A percentile compares a stretch with the other conserved stretches of the same genome.
Conservation (phyloP, 2,113 vertebrate genomes). For the Cheirogaleus medius region DNA sequence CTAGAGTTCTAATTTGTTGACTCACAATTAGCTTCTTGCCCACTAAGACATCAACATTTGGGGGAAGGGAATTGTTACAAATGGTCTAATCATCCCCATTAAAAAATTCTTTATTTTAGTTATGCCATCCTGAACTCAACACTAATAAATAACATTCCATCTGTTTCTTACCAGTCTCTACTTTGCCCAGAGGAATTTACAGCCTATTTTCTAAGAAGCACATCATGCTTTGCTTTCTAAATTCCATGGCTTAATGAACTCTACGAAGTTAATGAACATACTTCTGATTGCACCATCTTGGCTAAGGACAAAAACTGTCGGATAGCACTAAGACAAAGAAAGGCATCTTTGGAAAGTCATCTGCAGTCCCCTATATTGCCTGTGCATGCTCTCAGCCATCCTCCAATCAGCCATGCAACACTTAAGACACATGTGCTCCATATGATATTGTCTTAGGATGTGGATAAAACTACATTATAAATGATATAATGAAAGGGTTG, state of each 20-base stretch:
- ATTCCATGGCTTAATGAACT: neutral
- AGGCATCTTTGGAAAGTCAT: neutral
- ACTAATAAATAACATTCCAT: slow-evolving; percentile 11
- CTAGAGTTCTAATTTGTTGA: neutral
- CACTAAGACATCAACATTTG: neutral
- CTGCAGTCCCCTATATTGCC: neutral
- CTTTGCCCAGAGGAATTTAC: neutral
- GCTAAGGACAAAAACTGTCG: neutral
- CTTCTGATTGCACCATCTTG: neutral
- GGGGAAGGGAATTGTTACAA: neutral
- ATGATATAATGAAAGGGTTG: neutral
- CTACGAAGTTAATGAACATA: neutral
- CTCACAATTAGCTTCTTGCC: neutral
- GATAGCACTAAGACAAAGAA: neutral
- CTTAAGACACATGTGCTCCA: neutral
- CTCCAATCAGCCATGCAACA: neutral
- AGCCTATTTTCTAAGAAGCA: neutral
- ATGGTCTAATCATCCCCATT: neutral
- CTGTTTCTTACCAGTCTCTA: slow-evolving; percentile 14
- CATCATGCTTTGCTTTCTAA: neutral
- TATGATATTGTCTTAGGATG: neutral
- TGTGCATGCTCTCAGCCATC: neutral
- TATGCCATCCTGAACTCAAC: neutral
- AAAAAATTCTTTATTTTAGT: neutral
- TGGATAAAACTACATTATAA: neutral